Evolutionary conservation across 2,888 invertebrate species (phyloP).

Genomic region (Scaptomyza flava): DNA sequence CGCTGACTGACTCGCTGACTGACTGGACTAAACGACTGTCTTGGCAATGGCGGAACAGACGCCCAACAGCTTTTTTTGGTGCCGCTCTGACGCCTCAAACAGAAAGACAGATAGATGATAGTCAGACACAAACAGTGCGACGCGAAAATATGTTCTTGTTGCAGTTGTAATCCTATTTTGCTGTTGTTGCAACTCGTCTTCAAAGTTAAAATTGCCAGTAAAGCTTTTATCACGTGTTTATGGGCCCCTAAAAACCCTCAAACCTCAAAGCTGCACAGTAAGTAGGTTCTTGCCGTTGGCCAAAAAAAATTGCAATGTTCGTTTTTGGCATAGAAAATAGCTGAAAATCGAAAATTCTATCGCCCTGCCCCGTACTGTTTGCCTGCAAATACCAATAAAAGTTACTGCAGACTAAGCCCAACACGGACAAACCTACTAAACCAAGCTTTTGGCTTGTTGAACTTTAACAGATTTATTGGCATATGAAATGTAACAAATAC

Average conservation of each 20-base stretch:
- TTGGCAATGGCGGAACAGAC: constrained; percentile 47
- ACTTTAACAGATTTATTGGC: constrained; percentile 45
- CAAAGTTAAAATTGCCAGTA: constrained; percentile 71
- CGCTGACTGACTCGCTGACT: constrained; percentile 1
- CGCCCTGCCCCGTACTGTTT: constrained; percentile 42
- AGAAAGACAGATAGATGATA: neutral
- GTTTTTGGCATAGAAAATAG: constrained; percentile 73
- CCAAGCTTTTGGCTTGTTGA: constrained; percentile 17
- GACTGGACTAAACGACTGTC: constrained; percentile 37
- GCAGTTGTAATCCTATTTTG: constrained; percentile 45
- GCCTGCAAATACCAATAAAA: constrained; percentile 68
- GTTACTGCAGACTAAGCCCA: constrained; percentile 48
- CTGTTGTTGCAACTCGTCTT: constrained; percentile 44
- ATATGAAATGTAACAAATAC: constrained; percentile 3
- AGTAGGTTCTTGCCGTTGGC: constrained; percentile 62
- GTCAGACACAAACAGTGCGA: constrained; percentile 12
- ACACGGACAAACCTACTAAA: constrained; percentile 9
- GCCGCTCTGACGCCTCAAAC: constrained; percentile 56
- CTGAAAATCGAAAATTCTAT: constrained; percentile 71
- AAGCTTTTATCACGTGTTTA: constrained; percentile 73
- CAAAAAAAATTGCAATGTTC: constrained; percentile 34
- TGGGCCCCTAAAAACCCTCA: constrained; percentile 19
- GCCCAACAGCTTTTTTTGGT: constrained; percentile 52
- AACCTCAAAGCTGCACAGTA: constrained; percentile 30
- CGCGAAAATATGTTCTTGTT: constrained; percentile 19